Base-by-base conservation (phyloP, 2,888 invertebrate genomes). In the Sepioteuthis lessoniana region DNA sequence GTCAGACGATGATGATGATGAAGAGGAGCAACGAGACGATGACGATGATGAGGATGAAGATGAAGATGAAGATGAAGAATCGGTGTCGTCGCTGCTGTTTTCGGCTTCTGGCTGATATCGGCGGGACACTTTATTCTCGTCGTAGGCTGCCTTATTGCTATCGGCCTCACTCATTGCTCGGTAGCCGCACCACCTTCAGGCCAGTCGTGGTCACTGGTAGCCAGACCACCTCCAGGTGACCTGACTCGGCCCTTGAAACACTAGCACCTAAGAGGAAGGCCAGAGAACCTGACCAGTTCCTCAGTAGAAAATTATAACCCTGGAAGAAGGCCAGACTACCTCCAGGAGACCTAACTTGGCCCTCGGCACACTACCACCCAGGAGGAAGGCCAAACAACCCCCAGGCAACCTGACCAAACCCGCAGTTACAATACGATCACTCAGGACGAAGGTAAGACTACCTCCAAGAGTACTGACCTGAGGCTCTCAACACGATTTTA, bases 91-190 rank as follows among this genome's bases (percentile, higher is more conserved):
- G n/a, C 92, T 92, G n/a, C 91, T 91, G 46, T 28, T 91, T 91
- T 91, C 91, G 91, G 92, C 46, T 46, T 42, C 92, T n/a, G 92
- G 46, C n/a, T 92, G 38, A 92, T 92, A 92, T 92, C 92, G 46
- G 92, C n/a, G 92, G 92, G 92, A 42, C 92, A 92, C 46, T 92
- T 92, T 76, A n/a, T 76, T 92, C 92, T 92, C 47, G 38, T 92
- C 92, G 92, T 92, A 92, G 46, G 92, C 92, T 92, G 92, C 42
- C 38, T 92, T 92, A 21, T 46, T n/a, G 42, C 92, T 92, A 46
- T 92, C 92, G 46, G 47, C 42, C 92, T 92, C 92, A 92, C 92
- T 92, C 92, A 92, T 92, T 92, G 92, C 92, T 92, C n/a, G 92
- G 92, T 92, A 92, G 46, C 42, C 92, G 92, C 92, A 47, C 92